phyloP scores from a whole-genome alignment of 2,888 invertebrate species.

The Sericinus montela region DNA sequence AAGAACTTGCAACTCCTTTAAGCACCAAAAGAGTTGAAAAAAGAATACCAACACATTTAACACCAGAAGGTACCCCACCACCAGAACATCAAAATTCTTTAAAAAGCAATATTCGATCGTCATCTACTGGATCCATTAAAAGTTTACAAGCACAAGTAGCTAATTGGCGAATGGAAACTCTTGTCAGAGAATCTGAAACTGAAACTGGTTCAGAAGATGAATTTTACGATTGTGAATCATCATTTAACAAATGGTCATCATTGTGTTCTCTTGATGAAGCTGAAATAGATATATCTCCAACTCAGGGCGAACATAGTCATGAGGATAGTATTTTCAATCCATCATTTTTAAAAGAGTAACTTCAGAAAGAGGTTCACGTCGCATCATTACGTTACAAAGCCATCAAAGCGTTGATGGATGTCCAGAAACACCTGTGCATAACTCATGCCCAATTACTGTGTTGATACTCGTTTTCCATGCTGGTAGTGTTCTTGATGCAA shows the following conservation, averaged over 20 bases:
- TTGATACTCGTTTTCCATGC: conserved; percentile 94
- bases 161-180: conserved; percentile 96
- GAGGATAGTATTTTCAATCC: conserved; percentile 95
- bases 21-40: conserved; percentile 76
- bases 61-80: conserved; percentile 82
- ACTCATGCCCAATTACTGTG: conserved; percentile 91
- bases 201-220: conserved; percentile 94
- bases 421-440: conserved; percentile 84
- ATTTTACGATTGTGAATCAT: conserved; percentile 95
- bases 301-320: conserved; percentile 72
- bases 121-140: conserved; percentile 91
- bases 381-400: conserved; percentile 77
- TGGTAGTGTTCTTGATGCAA: conserved; percentile 95
- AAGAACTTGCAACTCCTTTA: conserved; percentile 81
- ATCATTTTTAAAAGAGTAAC: conserved; percentile 91
- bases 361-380: conserved; percentile 86
- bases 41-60: conserved; percentile 56
- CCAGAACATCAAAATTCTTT: conserved; percentile 64
- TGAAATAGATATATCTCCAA: conserved; percentile 84
- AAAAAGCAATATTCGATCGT: conserved; percentile 78
- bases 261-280: conserved; percentile 93
- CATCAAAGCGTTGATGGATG: conserved; percentile 88
- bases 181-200: conserved; percentile 90
- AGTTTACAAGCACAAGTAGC: conserved; percentile 89
- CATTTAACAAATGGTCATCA: conserved; percentile 95